Percentiles rank a stretch among this genome's conserved stretches.
These are phyloP conservation scores for Caenorhabditis elegans DNA, from an alignment of 1,140 invertebrate species.

Conservation along the genomic window DNA sequence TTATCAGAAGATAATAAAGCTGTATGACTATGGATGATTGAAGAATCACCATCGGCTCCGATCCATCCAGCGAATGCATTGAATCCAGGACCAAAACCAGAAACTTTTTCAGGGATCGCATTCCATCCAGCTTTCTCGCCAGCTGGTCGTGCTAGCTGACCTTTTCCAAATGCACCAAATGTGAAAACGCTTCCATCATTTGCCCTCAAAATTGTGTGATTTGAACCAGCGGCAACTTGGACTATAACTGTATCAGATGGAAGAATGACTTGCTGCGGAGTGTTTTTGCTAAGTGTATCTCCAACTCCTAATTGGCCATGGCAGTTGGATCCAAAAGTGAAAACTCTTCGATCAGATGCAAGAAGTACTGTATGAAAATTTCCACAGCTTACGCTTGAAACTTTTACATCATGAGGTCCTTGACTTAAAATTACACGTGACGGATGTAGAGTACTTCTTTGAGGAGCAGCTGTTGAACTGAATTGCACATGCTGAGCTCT, in stretches of 20 bases:
- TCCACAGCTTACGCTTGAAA: slow-evolving; percentile 52
- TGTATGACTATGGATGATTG: slow-evolving; percentile 89
- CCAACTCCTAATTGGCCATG: slow-evolving; percentile 89
- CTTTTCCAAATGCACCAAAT: slow-evolving; percentile 87
- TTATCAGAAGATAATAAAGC: slow-evolving; percentile 77
- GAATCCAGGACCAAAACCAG: slow-evolving; percentile 74
- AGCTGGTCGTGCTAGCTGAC: slow-evolving; percentile 78
- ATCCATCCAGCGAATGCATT: slow-evolving; percentile 85
- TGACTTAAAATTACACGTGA: slow-evolving; percentile 27
- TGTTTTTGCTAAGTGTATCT: slow-evolving; percentile 71
- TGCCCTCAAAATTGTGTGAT: slow-evolving; percentile 88
- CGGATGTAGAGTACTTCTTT: slow-evolving; percentile 37
- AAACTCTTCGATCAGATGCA: slow-evolving; percentile 74
- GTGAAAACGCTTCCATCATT: slow-evolving; percentile 87
- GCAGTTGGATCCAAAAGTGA: slow-evolving; percentile 82
- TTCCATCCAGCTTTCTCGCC: slow-evolving; percentile 73
- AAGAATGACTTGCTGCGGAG: slow-evolving; percentile 71
- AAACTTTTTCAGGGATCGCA: slow-evolving; percentile 78
- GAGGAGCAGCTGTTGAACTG: slow-evolving; percentile 54
- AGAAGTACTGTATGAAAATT: slow-evolving; percentile 61
- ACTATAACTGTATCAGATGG: slow-evolving; percentile 71
- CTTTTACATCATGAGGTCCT: slow-evolving; percentile 17
- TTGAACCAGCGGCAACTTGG: slow-evolving; percentile 86
- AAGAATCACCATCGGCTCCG: slow-evolving; percentile 88
- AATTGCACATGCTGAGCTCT: slow-evolving; percentile 31